Base-by-base conservation (phyloP, 2,797 vertebrate species). In the Melanogrammus aeglefinus region DNA sequence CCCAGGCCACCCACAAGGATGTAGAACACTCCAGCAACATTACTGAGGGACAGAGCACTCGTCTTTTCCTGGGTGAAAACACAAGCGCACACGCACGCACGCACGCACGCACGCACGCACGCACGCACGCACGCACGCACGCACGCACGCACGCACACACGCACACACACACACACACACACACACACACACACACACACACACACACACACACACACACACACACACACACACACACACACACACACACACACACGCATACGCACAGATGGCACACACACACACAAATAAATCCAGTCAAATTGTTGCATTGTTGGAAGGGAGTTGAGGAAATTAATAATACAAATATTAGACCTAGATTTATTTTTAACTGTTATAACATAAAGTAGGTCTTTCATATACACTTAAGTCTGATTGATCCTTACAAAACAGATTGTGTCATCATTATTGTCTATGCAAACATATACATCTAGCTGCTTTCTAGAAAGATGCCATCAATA, bases 1-100 rank as follows among this genome's bases (percentile, higher is more conserved):
- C 97, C 97, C 84, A 99, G 96, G 89, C 97, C 97, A 84, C 97
- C 97, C 84, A 99, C 97, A 91, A 99, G 95, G 93, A 99, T 99
- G 94, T 99, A 99, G 95, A 98, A 99, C 73, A 99, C 97, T 82
- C 97, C 97, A 1, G 97, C 97, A 81, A 99, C 97, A 81, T 99
- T 99, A 94, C 97, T 99, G 88, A 99, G 95, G 87, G 97, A 98
- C 87, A 99, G 95, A 85, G 97, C 97, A 29, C 97, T 99, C 90
- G 97, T 98, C 95, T 98, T 98, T 95, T 98, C 97, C 96, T 98
- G 93, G 77, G 92, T 90, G 73, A 83, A 21, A 21, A 63, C 57
- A 63, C 57, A 63, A n/a, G n/a, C 21, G n/a, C 5, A 63, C 57
- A 63, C 57, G n/a, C 21, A 63, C 57, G 24, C 51, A 63, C 51